Conservation (phyloP, 2,797 vertebrate species). For the Anguilla megastoma region DNA sequence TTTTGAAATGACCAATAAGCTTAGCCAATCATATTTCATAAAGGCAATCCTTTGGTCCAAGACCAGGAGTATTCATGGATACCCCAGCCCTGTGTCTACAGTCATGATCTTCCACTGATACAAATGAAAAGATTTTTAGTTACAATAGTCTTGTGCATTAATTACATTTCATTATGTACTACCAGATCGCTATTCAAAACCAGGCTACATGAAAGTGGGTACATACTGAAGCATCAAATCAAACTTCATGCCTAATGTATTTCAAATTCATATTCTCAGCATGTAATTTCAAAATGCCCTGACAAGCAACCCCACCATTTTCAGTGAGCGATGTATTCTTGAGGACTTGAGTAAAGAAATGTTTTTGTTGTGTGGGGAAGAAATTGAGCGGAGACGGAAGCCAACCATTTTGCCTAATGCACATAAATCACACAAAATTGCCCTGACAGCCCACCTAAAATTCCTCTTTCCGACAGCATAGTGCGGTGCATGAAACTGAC, state of each 20-base stretch:
- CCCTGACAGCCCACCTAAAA: conserved; percentile 43
- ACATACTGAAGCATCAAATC: neutral
- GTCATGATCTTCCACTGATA: neutral
- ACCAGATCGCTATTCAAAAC: neutral
- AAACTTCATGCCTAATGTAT: neutral
- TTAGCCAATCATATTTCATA: neutral
- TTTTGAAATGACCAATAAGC: neutral
- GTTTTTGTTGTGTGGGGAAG: conserved; percentile 48
- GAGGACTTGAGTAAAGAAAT: conserved; percentile 42
- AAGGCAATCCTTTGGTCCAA: neutral
- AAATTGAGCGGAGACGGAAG: conserved; percentile 40
- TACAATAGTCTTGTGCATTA: neutral
- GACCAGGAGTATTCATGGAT: neutral
- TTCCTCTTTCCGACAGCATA: conserved; percentile 37
- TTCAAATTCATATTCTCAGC: conserved; percentile 29
- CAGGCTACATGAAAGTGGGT: neutral
- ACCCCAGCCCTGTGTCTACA: neutral
- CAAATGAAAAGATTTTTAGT: neutral
- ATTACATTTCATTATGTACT: neutral
- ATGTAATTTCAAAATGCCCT: neutral
- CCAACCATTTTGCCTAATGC: conserved; percentile 52
- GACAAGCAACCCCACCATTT: conserved; percentile 35
- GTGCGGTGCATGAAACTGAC: conserved; percentile 43
- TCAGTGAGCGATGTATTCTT: conserved; percentile 34
- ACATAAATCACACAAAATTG: conserved; percentile 61